Evolutionary conservation across 2,888 invertebrate species (phyloP).

Genomic region (Tetragonisca angustula): DNA sequence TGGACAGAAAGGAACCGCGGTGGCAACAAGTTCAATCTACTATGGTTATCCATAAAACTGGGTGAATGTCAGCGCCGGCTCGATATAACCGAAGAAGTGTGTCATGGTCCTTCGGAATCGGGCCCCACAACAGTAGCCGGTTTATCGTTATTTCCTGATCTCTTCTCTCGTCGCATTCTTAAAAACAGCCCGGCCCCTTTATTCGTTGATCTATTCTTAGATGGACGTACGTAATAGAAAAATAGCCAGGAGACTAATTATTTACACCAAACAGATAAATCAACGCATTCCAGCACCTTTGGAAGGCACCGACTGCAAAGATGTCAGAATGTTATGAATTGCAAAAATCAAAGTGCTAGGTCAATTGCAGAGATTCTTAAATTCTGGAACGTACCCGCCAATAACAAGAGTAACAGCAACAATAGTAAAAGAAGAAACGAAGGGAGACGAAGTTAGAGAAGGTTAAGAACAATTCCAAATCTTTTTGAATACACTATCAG

Average conservation of each 20-base stretch:
- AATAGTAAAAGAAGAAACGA: neutral
- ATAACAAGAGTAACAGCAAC: neutral
- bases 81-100: conserved; percentile 65
- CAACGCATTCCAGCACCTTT: neutral
- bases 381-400: neutral
- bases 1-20: neutral
- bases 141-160: conserved; percentile 33
- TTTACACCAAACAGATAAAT: neutral
- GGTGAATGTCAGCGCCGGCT: conserved; percentile 69
- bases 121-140: neutral
- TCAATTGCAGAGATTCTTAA: neutral
- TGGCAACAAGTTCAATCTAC: neutral
- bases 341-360: neutral
- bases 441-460: neutral
- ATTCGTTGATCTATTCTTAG: too few relatives aligned
- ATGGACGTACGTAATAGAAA: neutral
- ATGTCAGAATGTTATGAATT: neutral
- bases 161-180: conserved; percentile 4
- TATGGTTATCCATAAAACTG: conserved; percentile 55
- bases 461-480: neutral
- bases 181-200: neutral
- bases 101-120: conserved; percentile 67
- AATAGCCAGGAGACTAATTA: neutral
- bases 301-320: neutral
- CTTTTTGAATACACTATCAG: neutral